Conservation (phyloP, 2,797 vertebrate genomes). For the Sebastes matsubarae region DNA sequence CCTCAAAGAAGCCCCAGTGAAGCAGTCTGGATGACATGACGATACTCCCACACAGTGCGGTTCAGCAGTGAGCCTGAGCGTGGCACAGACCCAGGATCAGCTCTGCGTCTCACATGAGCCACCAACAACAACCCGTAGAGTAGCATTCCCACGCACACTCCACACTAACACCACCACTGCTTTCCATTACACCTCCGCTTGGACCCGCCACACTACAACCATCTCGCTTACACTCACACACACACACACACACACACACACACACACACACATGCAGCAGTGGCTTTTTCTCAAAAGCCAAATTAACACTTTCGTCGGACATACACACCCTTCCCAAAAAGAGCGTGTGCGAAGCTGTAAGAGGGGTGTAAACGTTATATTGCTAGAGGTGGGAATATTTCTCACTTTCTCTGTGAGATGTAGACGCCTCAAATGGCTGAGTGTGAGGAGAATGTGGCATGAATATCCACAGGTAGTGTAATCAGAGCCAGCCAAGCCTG, state of each 20-base stretch:
- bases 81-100: constrained; percentile 41
- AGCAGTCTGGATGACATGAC: constrained; percentile 10
- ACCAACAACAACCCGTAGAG: constrained; percentile 42
- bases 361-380: constrained; percentile 41
- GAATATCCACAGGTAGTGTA: constrained; percentile 57
- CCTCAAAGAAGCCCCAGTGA: background rate
- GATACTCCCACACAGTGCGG: constrained; percentile 28
- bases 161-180: constrained; percentile 24
- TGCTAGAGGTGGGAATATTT: constrained; percentile 51
- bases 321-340: constrained; percentile 16
- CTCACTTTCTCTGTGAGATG: constrained; percentile 40
- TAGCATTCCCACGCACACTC: constrained; percentile 36
- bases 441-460: constrained; percentile 43
- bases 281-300: constrained; percentile 25
- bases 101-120: constrained; percentile 44
- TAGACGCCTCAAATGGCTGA: constrained; percentile 24
- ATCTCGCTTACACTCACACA: constrained; percentile 17
- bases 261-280: background rate
- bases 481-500: constrained; percentile 42
- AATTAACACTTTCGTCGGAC: constrained; percentile 40
- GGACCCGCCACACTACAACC: constrained; percentile 2
- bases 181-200: constrained; percentile 38
- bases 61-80: background rate
- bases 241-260: too few species aligned
- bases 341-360: constrained; percentile 27